Base-by-base conservation (phyloP, 2,888 invertebrate species). In the Eupeodes latifasciatus region DNA sequence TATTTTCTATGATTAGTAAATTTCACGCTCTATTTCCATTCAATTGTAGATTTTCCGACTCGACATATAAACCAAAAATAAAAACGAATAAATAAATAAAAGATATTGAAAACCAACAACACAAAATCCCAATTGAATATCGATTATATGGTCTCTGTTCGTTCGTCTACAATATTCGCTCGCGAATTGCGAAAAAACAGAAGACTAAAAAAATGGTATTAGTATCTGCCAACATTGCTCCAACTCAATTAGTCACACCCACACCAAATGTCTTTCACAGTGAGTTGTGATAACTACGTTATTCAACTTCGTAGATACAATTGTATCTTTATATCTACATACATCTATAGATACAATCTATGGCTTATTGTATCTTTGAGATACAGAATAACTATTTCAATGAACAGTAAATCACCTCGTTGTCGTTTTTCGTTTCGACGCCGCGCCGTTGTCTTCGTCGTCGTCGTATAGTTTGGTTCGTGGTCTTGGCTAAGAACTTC, bases 1-100 rank as follows among this genome's bases (percentile, higher is more conserved):
- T 67, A 53, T 57, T 9, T 75, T 59, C 59, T 83, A 36, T 80
- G 76, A 76, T 76, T 64, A 72, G 62, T 49, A 66, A 84, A 85
- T 85, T 88, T 88, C 85, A 85, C 71, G 85, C 85, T 88, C 88
- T 85, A 85, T 88, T 88, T 88, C 78, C 81, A 85, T 88, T 81
- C 74, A 78, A 88, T 88, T 81, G 64, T 36, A 4, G 3, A 4
- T 44, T 51, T 81, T 84, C 74, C 64, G 19, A 57, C 61, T 84
- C 64, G 19, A 59, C 27, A 36, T 40, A 36, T n/a, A 10, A 14
- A 27, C 1, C 47, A 47, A 19, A 19, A n/a, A 11, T 1, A 16
- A 4, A 53, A 10, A 51, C 3, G 53, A 66, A 16, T 53, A 53
- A 62, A 27, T 27, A 27, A 1, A 34, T 40, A 57, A 59, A 47